Evolutionary conservation across 2,797 vertebrate genomes (phyloP).

Genomic region (Coregonus ussuriensis): DNA sequence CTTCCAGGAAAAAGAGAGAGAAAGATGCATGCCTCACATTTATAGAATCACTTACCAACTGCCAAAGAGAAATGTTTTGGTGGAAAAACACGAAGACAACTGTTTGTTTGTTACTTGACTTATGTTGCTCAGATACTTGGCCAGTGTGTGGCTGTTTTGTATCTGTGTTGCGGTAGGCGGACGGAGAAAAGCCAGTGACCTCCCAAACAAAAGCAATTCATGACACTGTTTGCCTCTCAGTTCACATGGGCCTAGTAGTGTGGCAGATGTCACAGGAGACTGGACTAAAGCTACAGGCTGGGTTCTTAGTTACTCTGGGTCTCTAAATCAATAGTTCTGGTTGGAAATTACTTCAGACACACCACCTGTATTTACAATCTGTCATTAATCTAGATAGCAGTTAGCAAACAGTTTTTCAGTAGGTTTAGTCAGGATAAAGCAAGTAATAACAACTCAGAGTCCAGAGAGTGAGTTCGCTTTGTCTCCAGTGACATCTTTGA

Average conservation of each 20-base stretch:
- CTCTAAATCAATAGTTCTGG: neutral
- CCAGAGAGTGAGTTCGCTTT: slow-evolving; percentile 14
- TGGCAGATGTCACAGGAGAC: slow-evolving; percentile 59
- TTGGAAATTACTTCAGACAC: neutral
- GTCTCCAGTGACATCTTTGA: slow-evolving; percentile 28
- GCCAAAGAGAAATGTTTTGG: slow-evolving; percentile 24
- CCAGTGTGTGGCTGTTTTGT: slow-evolving; percentile 30
- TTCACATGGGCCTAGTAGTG: slow-evolving; percentile 67
- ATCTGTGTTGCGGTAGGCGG: slow-evolving; percentile 24
- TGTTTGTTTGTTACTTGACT: slow-evolving; percentile 26
- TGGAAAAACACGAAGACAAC: slow-evolving; percentile 14
- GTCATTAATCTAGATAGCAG: neutral
- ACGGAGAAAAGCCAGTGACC: slow-evolving; percentile 66
- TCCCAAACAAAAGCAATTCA: slow-evolving; percentile 71
- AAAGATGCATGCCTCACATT: slow-evolving; percentile 13
- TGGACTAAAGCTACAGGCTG: slow-evolving; percentile 9
- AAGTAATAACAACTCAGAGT: neutral
- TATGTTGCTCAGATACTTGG: slow-evolving; percentile 27
- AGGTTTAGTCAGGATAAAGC: neutral
- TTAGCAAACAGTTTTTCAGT: neutral
- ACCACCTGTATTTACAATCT: slow-evolving; percentile 8
- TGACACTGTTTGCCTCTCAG: slow-evolving; percentile 65
- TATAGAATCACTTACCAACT: slow-evolving; percentile 12
- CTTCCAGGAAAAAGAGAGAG: neutral
- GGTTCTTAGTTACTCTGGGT: neutral